Conservation (phyloP, 2,113 vertebrate species). For the Cyanoliseus patagonus region DNA sequence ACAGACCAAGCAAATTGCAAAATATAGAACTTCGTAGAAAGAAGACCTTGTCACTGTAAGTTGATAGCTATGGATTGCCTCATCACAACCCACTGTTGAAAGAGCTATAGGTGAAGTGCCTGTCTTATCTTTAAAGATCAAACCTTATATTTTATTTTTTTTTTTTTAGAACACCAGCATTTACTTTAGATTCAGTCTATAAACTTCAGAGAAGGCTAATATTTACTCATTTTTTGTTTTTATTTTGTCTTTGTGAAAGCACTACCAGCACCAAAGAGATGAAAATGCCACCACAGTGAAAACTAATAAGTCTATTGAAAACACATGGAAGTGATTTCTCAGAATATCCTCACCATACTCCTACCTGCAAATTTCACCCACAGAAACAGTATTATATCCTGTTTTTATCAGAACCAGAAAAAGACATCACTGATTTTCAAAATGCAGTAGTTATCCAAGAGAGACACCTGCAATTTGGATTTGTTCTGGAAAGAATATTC, state of each 20-base stretch:
- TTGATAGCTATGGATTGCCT: background rate
- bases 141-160: background rate
- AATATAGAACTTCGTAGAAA: background rate
- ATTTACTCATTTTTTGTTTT: slow-evolving; percentile 65
- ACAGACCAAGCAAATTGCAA: background rate
- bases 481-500: background rate
- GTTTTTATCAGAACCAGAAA: background rate
- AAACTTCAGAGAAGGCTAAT: slow-evolving; percentile 52
- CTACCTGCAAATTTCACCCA: background rate
- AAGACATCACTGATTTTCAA: background rate
- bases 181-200: slow-evolving; percentile 57
- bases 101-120: slow-evolving; percentile 25
- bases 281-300: slow-evolving; percentile 21
- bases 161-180: slow-evolving; percentile 38
- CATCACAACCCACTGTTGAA: slow-evolving; percentile 1
- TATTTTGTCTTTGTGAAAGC: slow-evolving; percentile 48
- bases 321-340: background rate
- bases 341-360: background rate
- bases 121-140: slow-evolving; percentile 59
- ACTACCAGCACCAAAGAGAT: background rate
- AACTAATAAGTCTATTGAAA: slow-evolving; percentile 25
- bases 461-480: background rate
- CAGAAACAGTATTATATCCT: background rate
- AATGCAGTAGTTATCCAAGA: background rate
- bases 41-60: background rate